Evolutionary conservation across 2,888 invertebrate genomes (phyloP), one percentile per base, ranked within the genome.

Genomic region (Xanthorhoe spadicearia): DNA sequence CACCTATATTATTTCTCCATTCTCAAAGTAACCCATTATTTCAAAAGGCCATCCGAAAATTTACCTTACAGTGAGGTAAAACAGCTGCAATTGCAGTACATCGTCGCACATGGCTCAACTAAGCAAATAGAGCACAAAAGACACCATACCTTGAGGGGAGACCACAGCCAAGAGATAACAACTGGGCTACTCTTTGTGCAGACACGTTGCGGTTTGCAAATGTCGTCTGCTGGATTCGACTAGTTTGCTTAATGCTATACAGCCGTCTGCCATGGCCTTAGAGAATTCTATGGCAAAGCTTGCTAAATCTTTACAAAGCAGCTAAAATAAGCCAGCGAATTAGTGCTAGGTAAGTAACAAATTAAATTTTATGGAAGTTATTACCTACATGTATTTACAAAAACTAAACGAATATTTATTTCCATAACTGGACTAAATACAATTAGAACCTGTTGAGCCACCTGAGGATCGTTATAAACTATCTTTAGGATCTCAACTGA

Each of bases 111-210:
- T 50, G 64, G 63, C 65, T 67, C 65, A 70, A 67, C 72, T 69
- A 69, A 72, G 69, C 70, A 67, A 72, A 72, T 66, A 67, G 52
- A 61, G 67, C 65, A 73, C 71, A 73, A 68, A 70, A 71, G 66
- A 71, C 66, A 64, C 61, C 64, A 63, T 67, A 70, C 69, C 67
- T 62, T 55, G 46, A 56, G 61, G 63, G 61, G 46, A 0, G 7
- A 32, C 60, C 64, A 65, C 55, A 65, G 64, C 55, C 32, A 32
- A 6, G 13, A 6, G 6, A 3, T 9, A 51, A 46, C n/a, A 55
- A 55, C 64, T 65, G 60, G 60, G 46, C 32, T 54, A 65, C 19
- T 43, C 57, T 18, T 50, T 54, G 32, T 56, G n/a, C 0, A 18
- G 38, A 19, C 38, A 18, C 17, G 35, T 54, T 38, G 54, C 23